Evolutionary conservation across 2,113 vertebrate species (phyloP).

Genomic region (Falcunculus frontatus): DNA sequence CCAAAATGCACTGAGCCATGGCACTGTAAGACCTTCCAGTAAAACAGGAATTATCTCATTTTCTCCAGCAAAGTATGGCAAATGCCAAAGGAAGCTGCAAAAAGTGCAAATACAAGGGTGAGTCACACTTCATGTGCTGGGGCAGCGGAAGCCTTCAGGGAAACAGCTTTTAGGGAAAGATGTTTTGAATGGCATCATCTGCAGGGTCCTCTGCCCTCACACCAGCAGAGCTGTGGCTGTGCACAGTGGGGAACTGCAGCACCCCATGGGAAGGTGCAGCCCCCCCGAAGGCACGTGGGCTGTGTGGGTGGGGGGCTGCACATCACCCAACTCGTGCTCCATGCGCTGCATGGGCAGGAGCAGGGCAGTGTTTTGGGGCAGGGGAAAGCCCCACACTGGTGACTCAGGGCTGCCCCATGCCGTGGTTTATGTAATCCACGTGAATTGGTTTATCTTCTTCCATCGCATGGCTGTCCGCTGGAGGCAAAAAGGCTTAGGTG

Average conservation of each 20-base stretch:
- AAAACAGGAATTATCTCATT: neutral
- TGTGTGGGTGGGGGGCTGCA: accelerated
- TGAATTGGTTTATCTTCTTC: neutral
- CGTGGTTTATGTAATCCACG: accelerated
- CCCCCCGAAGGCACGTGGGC: accelerated
- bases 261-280: neutral
- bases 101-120: neutral
- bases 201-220: neutral
- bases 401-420: neutral
- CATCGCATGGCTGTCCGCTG: accelerated
- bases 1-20: neutral
- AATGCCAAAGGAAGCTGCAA: neutral
- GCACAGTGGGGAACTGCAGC: accelerated
- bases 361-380: neutral
- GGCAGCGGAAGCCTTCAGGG: neutral
- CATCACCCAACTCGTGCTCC: accelerated
- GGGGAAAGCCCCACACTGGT: neutral
- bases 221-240: neutral
- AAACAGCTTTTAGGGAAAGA: neutral
- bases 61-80: neutral
- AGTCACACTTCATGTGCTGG: accelerated
- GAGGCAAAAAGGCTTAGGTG: neutral
- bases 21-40: neutral
- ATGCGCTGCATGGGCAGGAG: accelerated
- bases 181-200: accelerated